Evolutionary conservation across 2,888 invertebrate genomes (phyloP).

Genomic region (Drosophila bunnanda): DNA sequence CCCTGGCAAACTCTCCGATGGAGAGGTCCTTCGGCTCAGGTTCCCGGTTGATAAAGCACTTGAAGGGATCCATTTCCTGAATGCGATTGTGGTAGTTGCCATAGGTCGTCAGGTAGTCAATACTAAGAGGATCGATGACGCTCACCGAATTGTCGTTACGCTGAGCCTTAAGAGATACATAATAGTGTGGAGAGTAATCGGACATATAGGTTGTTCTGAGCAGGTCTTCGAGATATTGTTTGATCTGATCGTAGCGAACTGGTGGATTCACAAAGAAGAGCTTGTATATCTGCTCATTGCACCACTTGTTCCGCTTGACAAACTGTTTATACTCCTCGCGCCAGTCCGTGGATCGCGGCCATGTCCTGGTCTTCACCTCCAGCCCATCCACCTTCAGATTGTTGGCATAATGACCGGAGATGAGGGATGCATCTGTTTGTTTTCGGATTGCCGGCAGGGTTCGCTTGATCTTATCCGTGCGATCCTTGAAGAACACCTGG

Average conservation of each 20-base stretch:
- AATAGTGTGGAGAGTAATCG: constrained; percentile 64
- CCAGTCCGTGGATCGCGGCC: constrained; percentile 70
- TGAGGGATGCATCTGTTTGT: constrained; percentile 56
- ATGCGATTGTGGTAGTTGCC: constrained; percentile 73
- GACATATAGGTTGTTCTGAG: constrained; percentile 51
- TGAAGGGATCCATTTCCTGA: constrained; percentile 61
- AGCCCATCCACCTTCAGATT: constrained; percentile 58
- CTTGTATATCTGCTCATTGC: constrained; percentile 61
- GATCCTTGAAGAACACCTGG: constrained; percentile 53
- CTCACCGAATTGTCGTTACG: constrained; percentile 6
- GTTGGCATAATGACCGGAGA: constrained; percentile 63
- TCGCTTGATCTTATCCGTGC: constrained; percentile 17
- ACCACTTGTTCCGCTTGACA: constrained; percentile 62
- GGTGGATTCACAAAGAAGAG: constrained; percentile 64
- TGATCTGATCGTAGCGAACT: constrained; percentile 48
- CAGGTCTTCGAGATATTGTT: constrained; percentile 54
- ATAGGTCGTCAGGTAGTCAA: constrained; percentile 77
- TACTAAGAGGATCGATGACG: not conserved
- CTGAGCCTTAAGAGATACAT: constrained; percentile 58
- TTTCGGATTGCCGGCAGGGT: not conserved
- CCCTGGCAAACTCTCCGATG: constrained; percentile 46
- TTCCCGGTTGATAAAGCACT: constrained; percentile 22
- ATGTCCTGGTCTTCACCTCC: constrained; percentile 55
- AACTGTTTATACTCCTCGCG: constrained; percentile 67
- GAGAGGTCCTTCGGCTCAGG: constrained; percentile 29